A percentile compares a stretch with the other conserved stretches of the same genome.
These are phyloP conservation scores for Anastrepha ludens DNA, from an alignment of 1,140 invertebrate genomes.

Conservation along the genomic window DNA sequence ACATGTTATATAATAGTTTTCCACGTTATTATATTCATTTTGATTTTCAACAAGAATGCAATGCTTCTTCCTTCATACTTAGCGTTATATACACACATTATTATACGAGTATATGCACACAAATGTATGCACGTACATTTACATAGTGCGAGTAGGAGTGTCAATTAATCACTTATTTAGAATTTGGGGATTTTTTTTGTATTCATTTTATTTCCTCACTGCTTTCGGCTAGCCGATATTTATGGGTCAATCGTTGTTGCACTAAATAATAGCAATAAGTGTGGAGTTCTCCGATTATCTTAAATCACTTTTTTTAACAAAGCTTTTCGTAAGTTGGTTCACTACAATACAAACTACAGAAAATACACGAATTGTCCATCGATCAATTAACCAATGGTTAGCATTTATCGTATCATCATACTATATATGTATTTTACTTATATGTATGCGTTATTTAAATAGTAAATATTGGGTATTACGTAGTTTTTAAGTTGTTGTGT, in stretches of 20 bases:
- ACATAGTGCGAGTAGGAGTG: neutral
- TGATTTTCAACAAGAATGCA: conserved; percentile 9
- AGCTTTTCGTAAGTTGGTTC: neutral
- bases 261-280: conserved; percentile 1
- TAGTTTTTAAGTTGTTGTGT: neutral
- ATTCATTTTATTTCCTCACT: neutral
- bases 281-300: neutral
- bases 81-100: neutral
- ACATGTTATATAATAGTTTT: neutral
- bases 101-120: neutral
- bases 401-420: neutral
- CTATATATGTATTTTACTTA: neutral
- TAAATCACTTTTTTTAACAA: conserved; percentile 9
- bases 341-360: conserved; percentile 16
- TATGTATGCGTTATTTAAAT: neutral
- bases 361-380: neutral
- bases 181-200: neutral
- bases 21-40: neutral
- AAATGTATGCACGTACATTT: neutral
- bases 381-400: neutral
- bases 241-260: conserved; percentile 17
- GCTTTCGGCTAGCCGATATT: neutral
- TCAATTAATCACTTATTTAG: conserved; percentile 14
- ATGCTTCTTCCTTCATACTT: neutral
- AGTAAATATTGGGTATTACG: neutral